Evolutionary conservation across 2,797 vertebrate genomes (phyloP).

Genomic region (Salarias fasciatus): DNA sequence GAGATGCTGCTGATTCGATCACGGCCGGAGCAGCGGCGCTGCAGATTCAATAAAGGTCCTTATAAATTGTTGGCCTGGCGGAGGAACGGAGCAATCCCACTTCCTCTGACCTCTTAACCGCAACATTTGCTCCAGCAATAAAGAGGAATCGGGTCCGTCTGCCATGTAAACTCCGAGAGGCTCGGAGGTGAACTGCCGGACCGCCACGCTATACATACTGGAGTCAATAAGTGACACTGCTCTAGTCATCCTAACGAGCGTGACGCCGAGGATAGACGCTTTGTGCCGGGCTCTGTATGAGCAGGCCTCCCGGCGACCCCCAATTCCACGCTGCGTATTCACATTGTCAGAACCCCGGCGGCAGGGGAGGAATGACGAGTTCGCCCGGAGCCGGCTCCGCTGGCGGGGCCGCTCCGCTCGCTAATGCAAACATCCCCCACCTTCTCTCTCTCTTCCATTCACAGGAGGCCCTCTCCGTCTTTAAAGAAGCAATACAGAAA

Average conservation of each 20-base stretch:
- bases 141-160: slow-evolving; percentile 43
- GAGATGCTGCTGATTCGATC: slow-evolving; percentile 62
- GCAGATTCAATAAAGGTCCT: slow-evolving; percentile 60
- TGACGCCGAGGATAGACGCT: slow-evolving; percentile 69
- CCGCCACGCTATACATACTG: slow-evolving; percentile 15
- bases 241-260: slow-evolving; percentile 62
- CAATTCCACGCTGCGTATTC: slow-evolving; percentile 75
- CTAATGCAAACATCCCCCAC: slow-evolving; percentile 61
- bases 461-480: slow-evolving; percentile 94
- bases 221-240: slow-evolving; percentile 49
- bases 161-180: slow-evolving; percentile 37
- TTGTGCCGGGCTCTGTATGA: slow-evolving; percentile 59
- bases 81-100: slow-evolving; percentile 32
- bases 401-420: slow-evolving; percentile 33
- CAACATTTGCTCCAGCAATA: slow-evolving; percentile 53
- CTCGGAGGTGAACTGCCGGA: slow-evolving; percentile 40
- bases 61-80: slow-evolving; percentile 50
- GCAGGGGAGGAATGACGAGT: slow-evolving; percentile 57
- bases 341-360: slow-evolving; percentile 51
- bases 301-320: slow-evolving; percentile 65
- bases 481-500: slow-evolving; percentile 98
- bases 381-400: slow-evolving; percentile 41
- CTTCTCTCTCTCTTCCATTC: slow-evolving; percentile 40
- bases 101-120: slow-evolving; percentile 54
- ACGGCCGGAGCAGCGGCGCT: slow-evolving; percentile 19